Base-by-base conservation (phyloP, 2,888 invertebrate species). In the Temnothorax rugatulus region DNA sequence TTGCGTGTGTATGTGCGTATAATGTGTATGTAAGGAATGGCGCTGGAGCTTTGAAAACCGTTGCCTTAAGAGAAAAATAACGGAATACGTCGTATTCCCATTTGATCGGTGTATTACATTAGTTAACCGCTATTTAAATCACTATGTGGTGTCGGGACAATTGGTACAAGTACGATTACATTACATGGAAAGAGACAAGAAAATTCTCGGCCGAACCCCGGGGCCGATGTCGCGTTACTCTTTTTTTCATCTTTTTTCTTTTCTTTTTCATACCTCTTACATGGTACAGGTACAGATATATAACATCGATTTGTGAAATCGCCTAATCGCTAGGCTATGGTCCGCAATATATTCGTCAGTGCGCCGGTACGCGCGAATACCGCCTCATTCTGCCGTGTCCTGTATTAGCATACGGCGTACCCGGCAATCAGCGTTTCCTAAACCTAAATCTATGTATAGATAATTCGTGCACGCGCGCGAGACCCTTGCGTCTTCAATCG, bases 251-350 rank as follows among this genome's bases (percentile, higher is more conserved):
- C 11, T 11, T 47, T 75, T 41, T 38, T 34, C 25, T 54, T 9
- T 52, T 41, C 25, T 63, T 15, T 9, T 69, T 59, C 29, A 21
- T 34, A 41, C 3, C n/a, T 41, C 54, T 84, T 86, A 87, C 52
- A 59, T 47, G 71, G 71, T 85, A 86, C 75, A 83, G 76, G 81
- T 87, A 88, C 85, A 86, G 83, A 87, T 85, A 89, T 79, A 85
- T 87, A 91, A 91, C 92, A 88, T 92, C 86, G 86, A 91, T 88
- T 87, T 82, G 88, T 90, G 90, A 91, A 91, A 87, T 90, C 68
- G 92, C 91, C 90, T 90, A 89, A 87, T 91, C 87, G 88, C 82
- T 91, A 92, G 92, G 91, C 91, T 91, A 87, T 91, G 91, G 92
- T 91, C 91, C 91, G 89, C 91, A 81, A 89, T 81, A 87, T 88